Base-by-base conservation (phyloP, 2,888 invertebrate species). In the Sarcophaga subvicina region DNA sequence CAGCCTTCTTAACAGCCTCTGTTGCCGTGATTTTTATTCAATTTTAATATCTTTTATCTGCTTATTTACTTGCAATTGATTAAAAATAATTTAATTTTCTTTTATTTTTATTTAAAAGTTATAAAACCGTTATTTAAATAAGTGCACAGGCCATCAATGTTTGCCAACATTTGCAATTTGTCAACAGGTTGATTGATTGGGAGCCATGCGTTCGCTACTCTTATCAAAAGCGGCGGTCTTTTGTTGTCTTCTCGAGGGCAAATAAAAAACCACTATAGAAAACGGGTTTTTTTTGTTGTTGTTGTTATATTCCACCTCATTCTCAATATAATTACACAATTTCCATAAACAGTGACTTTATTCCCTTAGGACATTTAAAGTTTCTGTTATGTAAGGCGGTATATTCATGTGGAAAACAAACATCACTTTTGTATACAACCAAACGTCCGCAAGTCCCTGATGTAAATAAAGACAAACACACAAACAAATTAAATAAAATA, bases 71-170 rank as follows among this genome's bases (percentile, higher is more conserved):
- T 78, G 67, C 78, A 78, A 78, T 83, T 72, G 78, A 83, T 73
- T 83, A 78, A 83, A 83, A 78, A 78, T 78, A 83, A 83, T 78
- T 83, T 72, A 67, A 47, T 72, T 59, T 47, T 66, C 47, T 60
- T 66, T 69, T 66, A 63, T 66, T 14, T 54, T 45, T n/a, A 54
- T 54, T 54, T 14, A 17, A 12, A 14, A 81, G 63, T 54, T 54
- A 8, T 37, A 8, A 37, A 37, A 37, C 37, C 8, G 37, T 75
- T 62, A 14, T 76, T 70, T 54, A 64, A 75, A 69, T 54, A 70
- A 54, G 37, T 69, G 77, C 22, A 66, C 71, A 22, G 8, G 10
- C 10, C 37, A 37, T 37, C 10, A 37, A 37, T 37, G 37, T 37
- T 37, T 37, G 3, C 8, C 8, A 25, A 66, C 72, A 66, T 78